Base-by-base conservation (phyloP, 2,113 vertebrate species). In the Dryoscopus gambensis region DNA sequence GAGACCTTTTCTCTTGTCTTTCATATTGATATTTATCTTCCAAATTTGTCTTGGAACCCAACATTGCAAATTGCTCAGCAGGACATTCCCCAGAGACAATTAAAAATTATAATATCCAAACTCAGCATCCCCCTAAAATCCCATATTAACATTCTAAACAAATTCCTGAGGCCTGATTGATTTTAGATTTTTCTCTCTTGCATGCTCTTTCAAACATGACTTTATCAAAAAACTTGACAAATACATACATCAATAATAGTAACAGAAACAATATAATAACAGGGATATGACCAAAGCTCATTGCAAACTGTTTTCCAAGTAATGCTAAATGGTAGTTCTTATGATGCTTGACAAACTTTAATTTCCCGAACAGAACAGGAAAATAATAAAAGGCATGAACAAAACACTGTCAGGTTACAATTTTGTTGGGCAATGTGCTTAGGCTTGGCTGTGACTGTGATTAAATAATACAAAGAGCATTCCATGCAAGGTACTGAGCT, bases 391-490 rank as follows among this genome's bases (percentile, higher is more conserved):
- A 87, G 13, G 7, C 13, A 92, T 55, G 13, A 91, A 79, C 49
- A 87, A 92, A 92, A 88, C 50, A 88, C 24, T 65, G 39, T 56
- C 67, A 74, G 40, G 16, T 76, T 91, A 92, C 60, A 93, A 23
- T 84, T 91, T 55, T 28, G 19, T 52, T 21, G 77, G 40, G 28
- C 75, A 77, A 80, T 84, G 55, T 81, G 31, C 68, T 91, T 62
- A 87, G 75, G 63, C 35, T 84, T 84, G 75, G 74, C 52, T 93
- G 42, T 89, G 71, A 30, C 42, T 78, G 49, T 65, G 39, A 80
- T 71, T 70, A 91, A 94, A 87, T 46, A 63, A 74, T 40, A 94
- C n/a, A 96, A 74, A 93, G n/a, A 90, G 35, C 76, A 71, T 86
- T 86, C 42, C 92, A 84, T 94, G 83, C 83, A 94, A 88, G 40